These are phyloP conservation scores for Pipistrellus nathusii DNA, from an alignment of 2,797 vertebrate genomes.

Conservation along the genomic window DNA sequence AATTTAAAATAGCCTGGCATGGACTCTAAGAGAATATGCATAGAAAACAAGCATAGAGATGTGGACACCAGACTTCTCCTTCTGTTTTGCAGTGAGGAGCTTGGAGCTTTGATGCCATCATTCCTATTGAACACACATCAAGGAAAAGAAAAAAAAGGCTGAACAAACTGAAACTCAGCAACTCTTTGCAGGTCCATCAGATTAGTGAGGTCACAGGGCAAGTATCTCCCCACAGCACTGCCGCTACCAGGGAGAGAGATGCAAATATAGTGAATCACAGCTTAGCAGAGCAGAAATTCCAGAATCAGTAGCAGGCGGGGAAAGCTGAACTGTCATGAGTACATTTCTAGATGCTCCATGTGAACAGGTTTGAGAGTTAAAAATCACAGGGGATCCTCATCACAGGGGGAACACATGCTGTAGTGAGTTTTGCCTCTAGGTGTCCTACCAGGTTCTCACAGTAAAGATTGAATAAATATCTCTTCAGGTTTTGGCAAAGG, in stretches of 20 bases:
- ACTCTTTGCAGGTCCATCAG: not conserved
- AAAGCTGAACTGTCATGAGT: not conserved
- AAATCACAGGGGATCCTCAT: not conserved
- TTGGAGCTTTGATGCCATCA: not conserved
- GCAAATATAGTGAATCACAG: not conserved
- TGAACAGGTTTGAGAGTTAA: not conserved
- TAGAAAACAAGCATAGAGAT: not conserved
- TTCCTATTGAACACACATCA: not conserved
- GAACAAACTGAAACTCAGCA: not conserved
- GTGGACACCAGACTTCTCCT: not conserved
- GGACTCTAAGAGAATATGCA: not conserved
- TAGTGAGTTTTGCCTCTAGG: not conserved
- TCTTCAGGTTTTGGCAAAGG: not conserved
- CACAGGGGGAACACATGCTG: rapidly evolving
- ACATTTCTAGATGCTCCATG: not conserved
- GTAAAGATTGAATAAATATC: not conserved
- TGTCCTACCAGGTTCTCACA: not conserved
- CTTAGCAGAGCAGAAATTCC: not conserved
- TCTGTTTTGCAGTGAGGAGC: rapidly evolving
- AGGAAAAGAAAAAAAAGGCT: too few species aligned
- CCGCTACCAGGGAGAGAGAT: not conserved
- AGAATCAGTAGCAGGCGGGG: rapidly evolving
- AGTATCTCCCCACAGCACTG: not conserved
- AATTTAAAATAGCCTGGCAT: not conserved
- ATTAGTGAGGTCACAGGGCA: not conserved